phyloP scores from a whole-genome alignment of 2,797 vertebrate species.

The Falco naumanni region DNA sequence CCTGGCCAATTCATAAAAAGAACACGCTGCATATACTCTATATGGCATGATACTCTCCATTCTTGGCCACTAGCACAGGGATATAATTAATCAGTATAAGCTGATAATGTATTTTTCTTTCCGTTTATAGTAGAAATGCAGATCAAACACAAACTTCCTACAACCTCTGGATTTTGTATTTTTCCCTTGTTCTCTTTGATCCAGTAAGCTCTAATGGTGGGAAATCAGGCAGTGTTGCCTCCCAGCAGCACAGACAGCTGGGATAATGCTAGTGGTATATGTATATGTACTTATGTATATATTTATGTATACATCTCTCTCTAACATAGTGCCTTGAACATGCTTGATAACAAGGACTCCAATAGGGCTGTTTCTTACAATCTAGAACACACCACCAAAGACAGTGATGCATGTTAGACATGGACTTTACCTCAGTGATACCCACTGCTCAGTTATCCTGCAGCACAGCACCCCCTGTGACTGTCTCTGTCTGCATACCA shows the following conservation, averaged over 20 bases:
- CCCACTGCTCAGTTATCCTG: background rate
- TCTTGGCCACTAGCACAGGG: conserved; percentile 13
- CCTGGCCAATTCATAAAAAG: conserved; percentile 47
- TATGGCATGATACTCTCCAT: background rate
- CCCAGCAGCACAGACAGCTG: background rate
- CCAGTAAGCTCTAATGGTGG: background rate
- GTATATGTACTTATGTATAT: background rate
- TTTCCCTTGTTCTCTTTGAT: background rate
- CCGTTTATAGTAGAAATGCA: conserved; percentile 17
- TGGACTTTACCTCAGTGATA: background rate
- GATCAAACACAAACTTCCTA: background rate
- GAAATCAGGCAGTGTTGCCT: background rate
- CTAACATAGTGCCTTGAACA: background rate
- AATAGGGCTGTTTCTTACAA: background rate
- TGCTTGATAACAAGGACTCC: background rate
- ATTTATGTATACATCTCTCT: background rate
- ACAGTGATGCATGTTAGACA: background rate
- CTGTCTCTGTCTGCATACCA: background rate
- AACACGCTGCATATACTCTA: background rate
- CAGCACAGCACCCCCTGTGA: background rate
- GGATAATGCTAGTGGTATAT: background rate
- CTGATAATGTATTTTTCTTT: conserved; percentile 22
- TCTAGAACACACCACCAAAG: background rate
- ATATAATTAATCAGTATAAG: conserved; percentile 50
- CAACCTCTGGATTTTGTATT: background rate